Percentiles rank a stretch among this genome's conserved stretches.
Conservation (phyloP, 2,797 vertebrate genomes). For the Poeciliopsis presidionis region DNA sequence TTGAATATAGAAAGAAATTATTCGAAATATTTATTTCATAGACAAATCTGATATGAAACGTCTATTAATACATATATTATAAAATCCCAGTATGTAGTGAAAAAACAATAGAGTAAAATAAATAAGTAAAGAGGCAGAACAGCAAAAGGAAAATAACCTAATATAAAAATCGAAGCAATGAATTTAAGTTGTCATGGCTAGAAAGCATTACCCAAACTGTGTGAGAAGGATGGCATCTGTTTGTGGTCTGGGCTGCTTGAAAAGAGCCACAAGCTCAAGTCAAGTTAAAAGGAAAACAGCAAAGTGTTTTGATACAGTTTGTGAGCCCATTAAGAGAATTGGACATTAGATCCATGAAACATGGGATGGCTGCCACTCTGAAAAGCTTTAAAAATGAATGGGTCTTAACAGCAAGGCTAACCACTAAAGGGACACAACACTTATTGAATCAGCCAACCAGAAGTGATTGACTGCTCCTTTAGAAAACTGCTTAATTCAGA, state of each 20-base stretch:
- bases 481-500: conserved; percentile 76
- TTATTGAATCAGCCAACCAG: conserved; percentile 76
- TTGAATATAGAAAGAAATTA: conserved; percentile 16
- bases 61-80: conserved; percentile 13
- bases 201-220: conserved; percentile 40
- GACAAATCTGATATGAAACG: background rate
- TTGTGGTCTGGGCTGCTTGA: conserved; percentile 34
- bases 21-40: conserved; percentile 2
- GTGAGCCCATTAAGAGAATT: conserved; percentile 68
- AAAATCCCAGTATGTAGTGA: conserved; percentile 2
- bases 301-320: conserved; percentile 65
- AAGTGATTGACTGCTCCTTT: conserved; percentile 76
- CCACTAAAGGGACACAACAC: conserved; percentile 70
- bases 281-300: conserved; percentile 63
- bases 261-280: conserved; percentile 55
- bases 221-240: conserved; percentile 32
- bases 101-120: background rate
- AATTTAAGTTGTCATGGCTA: conserved; percentile 14
- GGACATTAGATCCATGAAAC: conserved; percentile 71
- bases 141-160: conserved; percentile 8
- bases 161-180: conserved; percentile 23
- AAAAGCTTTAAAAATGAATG: conserved; percentile 75
- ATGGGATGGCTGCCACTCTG: conserved; percentile 61
- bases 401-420: conserved; percentile 68
- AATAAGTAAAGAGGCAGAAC: conserved; percentile 15